Base-by-base conservation (phyloP, 2,888 invertebrate species). In the Perizoma flavofasciatum region DNA sequence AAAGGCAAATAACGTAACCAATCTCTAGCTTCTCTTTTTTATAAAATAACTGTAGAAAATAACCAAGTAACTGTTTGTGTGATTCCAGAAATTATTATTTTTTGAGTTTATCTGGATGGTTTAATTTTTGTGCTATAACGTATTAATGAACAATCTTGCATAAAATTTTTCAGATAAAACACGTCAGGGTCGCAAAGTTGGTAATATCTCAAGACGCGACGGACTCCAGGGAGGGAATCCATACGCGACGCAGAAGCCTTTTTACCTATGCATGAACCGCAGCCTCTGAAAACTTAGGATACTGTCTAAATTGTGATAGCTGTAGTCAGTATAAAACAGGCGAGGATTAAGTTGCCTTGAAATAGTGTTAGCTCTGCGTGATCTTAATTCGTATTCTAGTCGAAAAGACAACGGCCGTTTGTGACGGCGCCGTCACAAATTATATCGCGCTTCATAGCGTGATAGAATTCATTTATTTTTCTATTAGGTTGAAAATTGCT, bases 181-280 rank as follows among this genome's bases (percentile, higher is more conserved):
- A 77, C 80, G 82, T 82, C 80, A 79, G 76, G 74, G 72, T 67
- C 69, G 74, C 68, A 69, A 75, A 77, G 74, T 73, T 73, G 73
- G 78, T 79, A 84, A 83, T 84, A 83, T 84, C 79, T 85, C 83
- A 83, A 78, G 84, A 81, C 77, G 74, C 71, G 73, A 55, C 55
- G 56, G 62, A 49, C 82, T 70, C 78, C 53, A 10, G 80, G 79
- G 83, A 80, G 65, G 61, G 61, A 64, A 75, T 72, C 75, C 77
- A 71, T 72, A 68, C 71, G 69, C 77, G 73, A 72, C 78, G 77
- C 80, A 72, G 72, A 73, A 75, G 72, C 67, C 78, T 81, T 70
- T 75, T 85, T 83, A 85, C 72, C 78, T 82, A 85, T 85, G 82
- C 85, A 85, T 85, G 83, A 82, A 78, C 69, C 74, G 72, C 71